phyloP scores from a whole-genome alignment of 1,140 invertebrate species.

The Fopius arisanus region DNA sequence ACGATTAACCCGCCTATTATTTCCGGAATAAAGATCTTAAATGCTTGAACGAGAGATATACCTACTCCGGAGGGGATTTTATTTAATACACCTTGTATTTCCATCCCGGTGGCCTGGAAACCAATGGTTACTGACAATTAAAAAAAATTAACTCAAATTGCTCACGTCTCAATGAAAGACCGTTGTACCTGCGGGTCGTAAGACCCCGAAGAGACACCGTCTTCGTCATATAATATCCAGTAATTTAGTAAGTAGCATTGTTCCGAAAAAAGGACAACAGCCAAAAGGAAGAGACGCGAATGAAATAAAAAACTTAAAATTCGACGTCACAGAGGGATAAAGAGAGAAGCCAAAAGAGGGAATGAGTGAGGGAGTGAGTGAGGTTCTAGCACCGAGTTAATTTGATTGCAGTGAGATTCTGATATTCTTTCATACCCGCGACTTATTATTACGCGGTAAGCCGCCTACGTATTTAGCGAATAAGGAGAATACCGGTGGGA shows the following conservation, averaged over 20 bases:
- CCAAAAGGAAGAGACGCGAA: background rate
- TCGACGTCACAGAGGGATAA: background rate
- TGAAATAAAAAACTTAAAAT: background rate
- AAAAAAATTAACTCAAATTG: constrained; percentile 24
- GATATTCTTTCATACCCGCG: background rate
- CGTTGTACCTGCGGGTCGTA: background rate
- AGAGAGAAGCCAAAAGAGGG: background rate
- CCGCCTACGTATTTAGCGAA: constrained; percentile 33
- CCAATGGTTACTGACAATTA: constrained; percentile 26
- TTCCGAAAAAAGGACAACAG: background rate
- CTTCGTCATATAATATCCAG: background rate
- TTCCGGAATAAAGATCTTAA: constrained; percentile 30
- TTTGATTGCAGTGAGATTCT: constrained; percentile 19
- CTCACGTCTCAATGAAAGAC: constrained; percentile 19
- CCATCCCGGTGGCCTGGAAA: constrained; percentile 25
- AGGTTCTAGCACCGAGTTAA: constrained; percentile 21
- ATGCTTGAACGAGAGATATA: background rate
- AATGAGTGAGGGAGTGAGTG: background rate
- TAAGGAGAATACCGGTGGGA: background rate
- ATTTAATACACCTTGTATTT: constrained; percentile 13
- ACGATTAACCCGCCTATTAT: constrained; percentile 30
- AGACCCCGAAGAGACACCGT: too few species aligned
- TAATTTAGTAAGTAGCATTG: background rate
- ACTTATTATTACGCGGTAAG: constrained; percentile 31
- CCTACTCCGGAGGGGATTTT: background rate